These are phyloP conservation scores for Neoitamus cyanurus DNA, from an alignment of 2,888 invertebrate species.

Conservation along the genomic window DNA sequence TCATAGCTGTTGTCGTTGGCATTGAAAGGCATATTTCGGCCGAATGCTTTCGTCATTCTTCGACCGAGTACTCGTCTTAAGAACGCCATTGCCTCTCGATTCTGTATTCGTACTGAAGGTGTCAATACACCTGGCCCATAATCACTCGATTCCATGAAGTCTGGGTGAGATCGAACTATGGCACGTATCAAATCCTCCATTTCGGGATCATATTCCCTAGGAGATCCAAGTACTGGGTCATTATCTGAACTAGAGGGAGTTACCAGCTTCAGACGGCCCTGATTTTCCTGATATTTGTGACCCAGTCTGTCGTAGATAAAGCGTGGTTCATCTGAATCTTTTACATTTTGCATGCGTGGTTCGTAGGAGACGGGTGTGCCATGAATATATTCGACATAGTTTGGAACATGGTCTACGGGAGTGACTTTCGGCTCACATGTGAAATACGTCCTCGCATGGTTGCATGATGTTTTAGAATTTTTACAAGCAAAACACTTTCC, in stretches of 20 bases:
- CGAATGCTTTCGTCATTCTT: constrained; percentile 56
- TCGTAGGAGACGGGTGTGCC: background rate
- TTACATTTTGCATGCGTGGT: background rate
- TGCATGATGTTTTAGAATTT: background rate
- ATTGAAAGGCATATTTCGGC: background rate
- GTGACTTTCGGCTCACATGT: constrained; percentile 1
- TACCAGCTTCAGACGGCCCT: constrained; percentile 57
- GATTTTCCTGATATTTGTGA: constrained; percentile 60
- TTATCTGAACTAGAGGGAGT: constrained; percentile 54
- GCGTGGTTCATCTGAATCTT: background rate
- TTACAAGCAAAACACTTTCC: constrained; percentile 57
- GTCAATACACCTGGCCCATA: constrained; percentile 57
- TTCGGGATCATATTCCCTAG: constrained; percentile 54
- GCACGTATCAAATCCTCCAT: constrained; percentile 61
- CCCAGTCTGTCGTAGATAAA: constrained; percentile 57
- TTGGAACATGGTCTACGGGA: background rate
- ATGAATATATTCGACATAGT: background rate
- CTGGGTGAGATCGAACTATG: constrained; percentile 60
- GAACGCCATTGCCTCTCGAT: constrained; percentile 59
- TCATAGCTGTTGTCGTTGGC: background rate
- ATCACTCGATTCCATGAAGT: constrained; percentile 57
- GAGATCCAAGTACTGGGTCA: constrained; percentile 34
- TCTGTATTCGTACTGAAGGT: constrained; percentile 58
- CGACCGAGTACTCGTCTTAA: constrained; percentile 59
- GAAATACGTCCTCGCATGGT: background rate